Base-by-base conservation (phyloP, 2,113 vertebrate species). In the Heterotilapia buettikoferi region DNA sequence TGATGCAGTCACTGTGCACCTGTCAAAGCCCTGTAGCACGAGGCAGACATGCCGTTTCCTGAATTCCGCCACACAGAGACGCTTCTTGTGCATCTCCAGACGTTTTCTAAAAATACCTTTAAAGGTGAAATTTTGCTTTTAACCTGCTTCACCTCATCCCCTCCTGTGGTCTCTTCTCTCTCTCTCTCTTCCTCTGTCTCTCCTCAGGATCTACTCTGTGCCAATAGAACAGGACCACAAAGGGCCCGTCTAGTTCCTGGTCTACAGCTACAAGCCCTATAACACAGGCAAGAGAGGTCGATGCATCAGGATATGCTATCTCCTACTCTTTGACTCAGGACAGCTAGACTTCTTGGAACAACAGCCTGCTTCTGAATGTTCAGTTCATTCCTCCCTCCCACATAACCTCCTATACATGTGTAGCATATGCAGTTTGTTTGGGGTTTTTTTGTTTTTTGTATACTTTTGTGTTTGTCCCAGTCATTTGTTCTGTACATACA, bases 221-320 rank as follows among this genome's bases (percentile, higher is more conserved):
- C 97, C 97, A 5, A 87, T 90, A 43, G 96, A 97, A 63, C 96
- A 97, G 92, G 89, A 90, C 82, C 92, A 96, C 88, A 97, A 97
- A 95, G 92, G 11, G 13, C 76, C 89, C 19, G 87, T 96, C 84
- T 96, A 96, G 91, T 89, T 87, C 78, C 84, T 83, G 86, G 84
- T 81, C 43, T 78, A 57, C 86, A 84, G 56, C 66, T 73, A 29
- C 83, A 43, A 50, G 21, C 82, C 81, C 40, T 18, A 52, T 21
- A 84, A 54, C 71, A 40, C 85, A 87, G 57, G 66, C 19, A 50
- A 79, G 79, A 76, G 82, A 56, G 85, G 84, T 86, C 40, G 26
- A 66, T 73, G 83, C 88, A 86, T 53, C 6, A 21, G 87, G 83
- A 90, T 68, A 38, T 84, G 68, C 59, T 80, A 82, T 83, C 76